These are phyloP conservation scores for Phylloscopus trochilus DNA, from an alignment of 2,113 vertebrate genomes.

Conservation along the genomic window DNA sequence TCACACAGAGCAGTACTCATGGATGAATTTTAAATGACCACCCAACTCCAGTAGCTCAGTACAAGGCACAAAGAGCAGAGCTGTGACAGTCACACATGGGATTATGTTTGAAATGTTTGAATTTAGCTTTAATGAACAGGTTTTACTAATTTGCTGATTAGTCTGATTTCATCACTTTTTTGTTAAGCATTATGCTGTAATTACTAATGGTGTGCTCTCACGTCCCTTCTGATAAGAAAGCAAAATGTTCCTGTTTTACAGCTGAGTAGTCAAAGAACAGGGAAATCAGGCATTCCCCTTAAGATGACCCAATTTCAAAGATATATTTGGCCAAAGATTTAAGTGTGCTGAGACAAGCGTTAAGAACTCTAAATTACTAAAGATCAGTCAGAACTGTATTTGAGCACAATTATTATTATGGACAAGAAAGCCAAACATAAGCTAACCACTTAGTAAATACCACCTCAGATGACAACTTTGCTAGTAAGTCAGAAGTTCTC, in stretches of 20 bases:
- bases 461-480: not conserved
- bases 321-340: not conserved
- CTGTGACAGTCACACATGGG: not conserved
- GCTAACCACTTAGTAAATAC: not conserved
- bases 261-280: not conserved
- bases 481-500: not conserved
- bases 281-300: not conserved
- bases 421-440: not conserved
- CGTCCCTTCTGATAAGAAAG: not conserved
- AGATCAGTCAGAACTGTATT: not conserved
- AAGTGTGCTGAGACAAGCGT: not conserved
- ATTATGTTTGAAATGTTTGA: not conserved
- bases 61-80: not conserved
- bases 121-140: not conserved
- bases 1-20: not conserved
- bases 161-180: not conserved
- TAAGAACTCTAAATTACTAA: not conserved
- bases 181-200: not conserved
- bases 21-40: not conserved
- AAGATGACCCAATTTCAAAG: not conserved
- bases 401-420: not conserved
- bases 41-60: not conserved
- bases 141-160: not conserved
- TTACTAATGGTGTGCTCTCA: not conserved
- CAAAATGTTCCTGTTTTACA: not conserved